phyloP scores from a whole-genome alignment of 1,140 invertebrate species.

The Philotrypesis tridentata region DNA sequence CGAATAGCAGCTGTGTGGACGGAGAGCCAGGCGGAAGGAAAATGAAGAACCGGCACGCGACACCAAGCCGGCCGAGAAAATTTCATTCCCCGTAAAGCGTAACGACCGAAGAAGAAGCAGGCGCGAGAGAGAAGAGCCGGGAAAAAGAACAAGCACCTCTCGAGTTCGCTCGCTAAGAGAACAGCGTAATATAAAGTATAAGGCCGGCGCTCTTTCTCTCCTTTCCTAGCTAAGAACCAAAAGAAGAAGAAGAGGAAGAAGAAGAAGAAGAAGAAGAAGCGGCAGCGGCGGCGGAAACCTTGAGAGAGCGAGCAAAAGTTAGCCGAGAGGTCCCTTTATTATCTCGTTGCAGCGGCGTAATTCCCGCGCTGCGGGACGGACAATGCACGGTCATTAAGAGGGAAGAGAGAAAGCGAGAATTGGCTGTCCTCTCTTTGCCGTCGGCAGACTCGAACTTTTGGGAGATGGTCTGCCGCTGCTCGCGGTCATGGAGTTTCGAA shows the following conservation, averaged over 20 bases:
- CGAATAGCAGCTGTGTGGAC: not conserved
- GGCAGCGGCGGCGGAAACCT: not conserved
- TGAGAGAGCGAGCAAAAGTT: conserved; percentile 38
- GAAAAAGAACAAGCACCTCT: not conserved
- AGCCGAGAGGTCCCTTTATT: conserved; percentile 59
- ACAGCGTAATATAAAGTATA: not conserved
- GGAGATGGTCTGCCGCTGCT: not conserved
- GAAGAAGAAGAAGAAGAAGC: not conserved
- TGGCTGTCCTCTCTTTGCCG: not conserved
- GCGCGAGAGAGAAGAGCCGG: not conserved
- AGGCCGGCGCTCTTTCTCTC: not conserved
- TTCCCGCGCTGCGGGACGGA: conserved; percentile 17
- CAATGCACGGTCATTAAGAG: conserved; percentile 29
- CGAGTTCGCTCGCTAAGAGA: not conserved
- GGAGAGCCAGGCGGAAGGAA: conserved; percentile 14
- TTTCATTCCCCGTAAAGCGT: conserved; percentile 37
- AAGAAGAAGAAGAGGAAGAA: too few relatives aligned
- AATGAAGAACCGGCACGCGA: not conserved
- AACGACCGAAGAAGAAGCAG: conserved; percentile 11
- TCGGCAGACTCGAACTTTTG: not conserved
- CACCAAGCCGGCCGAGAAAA: conserved; percentile 17
- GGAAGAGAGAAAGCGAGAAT: not conserved
- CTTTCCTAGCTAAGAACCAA: not conserved
- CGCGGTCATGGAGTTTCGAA: not conserved
- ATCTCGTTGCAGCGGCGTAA: conserved; percentile 59